These are phyloP conservation scores for Acanthurus leucopareius DNA, from an alignment of 2,797 vertebrate species.

Conservation along the genomic window DNA sequence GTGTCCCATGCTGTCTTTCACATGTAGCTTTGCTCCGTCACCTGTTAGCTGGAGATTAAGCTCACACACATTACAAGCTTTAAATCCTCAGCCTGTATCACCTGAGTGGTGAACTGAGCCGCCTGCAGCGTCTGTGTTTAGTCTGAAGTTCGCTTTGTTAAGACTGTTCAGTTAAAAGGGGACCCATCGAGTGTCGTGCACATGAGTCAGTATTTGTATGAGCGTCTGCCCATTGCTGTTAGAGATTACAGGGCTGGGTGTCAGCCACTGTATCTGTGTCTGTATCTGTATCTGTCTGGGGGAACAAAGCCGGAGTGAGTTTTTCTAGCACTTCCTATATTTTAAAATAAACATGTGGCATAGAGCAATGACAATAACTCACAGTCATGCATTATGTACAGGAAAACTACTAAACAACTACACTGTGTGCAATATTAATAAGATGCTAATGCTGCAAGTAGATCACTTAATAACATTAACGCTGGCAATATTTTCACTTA, in stretches of 20 bases:
- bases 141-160: background rate
- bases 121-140: conserved; percentile 9
- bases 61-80: background rate
- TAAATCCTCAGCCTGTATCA: background rate
- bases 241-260: conserved; percentile 7
- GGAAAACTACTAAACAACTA: conserved; percentile 25
- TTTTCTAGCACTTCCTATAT: conserved; percentile 24
- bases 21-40: conserved; percentile 41
- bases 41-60: conserved; percentile 34
- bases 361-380: conserved; percentile 29
- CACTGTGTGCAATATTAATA: conserved; percentile 58
- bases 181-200: background rate
- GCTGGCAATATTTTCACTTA: conserved; percentile 27
- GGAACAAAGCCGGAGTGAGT: background rate
- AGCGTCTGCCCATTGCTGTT: conserved; percentile 20
- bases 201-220: conserved; percentile 22
- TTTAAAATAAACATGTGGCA: conserved; percentile 28
- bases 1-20: conserved; percentile 1
- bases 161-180: conserved; percentile 3
- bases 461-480: conserved; percentile 47
- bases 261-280: background rate
- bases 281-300: background rate
- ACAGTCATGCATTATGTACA: conserved; percentile 28
- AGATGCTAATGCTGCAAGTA: conserved; percentile 52
- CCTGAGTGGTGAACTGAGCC: background rate